phyloP scores from a whole-genome alignment of 2,113 vertebrate species.

The Vulpes lagopus region DNA sequence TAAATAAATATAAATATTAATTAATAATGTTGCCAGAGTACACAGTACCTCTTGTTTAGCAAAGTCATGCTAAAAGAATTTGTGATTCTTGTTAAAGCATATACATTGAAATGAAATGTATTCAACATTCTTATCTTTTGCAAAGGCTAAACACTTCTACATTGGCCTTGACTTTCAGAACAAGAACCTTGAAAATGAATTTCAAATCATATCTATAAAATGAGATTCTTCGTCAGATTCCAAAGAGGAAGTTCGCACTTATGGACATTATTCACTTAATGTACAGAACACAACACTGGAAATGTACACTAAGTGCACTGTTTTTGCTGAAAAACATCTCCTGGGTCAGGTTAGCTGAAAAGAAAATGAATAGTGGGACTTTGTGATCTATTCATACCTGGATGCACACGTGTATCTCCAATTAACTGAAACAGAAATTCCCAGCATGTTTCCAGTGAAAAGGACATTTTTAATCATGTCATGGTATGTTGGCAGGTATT shows the following conservation, averaged over 20 bases:
- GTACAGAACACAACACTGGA: neutral
- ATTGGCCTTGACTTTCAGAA: neutral
- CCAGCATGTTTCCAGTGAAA: neutral
- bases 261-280: neutral
- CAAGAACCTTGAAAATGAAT: neutral
- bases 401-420: neutral
- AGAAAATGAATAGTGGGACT: neutral
- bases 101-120: neutral
- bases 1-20: neutral
- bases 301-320: neutral
- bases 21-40: neutral
- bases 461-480: neutral
- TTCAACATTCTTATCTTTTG: conserved; percentile 16
- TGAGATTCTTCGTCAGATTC: conserved; percentile 28
- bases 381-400: neutral
- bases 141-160: conserved; percentile 8
- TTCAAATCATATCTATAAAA: conserved; percentile 29
- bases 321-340: conserved; percentile 18
- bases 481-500: neutral
- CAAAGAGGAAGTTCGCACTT: neutral
- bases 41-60: neutral
- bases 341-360: conserved; percentile 37
- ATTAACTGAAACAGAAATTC: conserved; percentile 16
- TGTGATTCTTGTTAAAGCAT: neutral
- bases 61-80: conserved; percentile 33